Evolutionary conservation across 2,888 invertebrate species (phyloP), one percentile per base, ranked within the genome.

Genomic region (Tenthredo distinguenda): DNA sequence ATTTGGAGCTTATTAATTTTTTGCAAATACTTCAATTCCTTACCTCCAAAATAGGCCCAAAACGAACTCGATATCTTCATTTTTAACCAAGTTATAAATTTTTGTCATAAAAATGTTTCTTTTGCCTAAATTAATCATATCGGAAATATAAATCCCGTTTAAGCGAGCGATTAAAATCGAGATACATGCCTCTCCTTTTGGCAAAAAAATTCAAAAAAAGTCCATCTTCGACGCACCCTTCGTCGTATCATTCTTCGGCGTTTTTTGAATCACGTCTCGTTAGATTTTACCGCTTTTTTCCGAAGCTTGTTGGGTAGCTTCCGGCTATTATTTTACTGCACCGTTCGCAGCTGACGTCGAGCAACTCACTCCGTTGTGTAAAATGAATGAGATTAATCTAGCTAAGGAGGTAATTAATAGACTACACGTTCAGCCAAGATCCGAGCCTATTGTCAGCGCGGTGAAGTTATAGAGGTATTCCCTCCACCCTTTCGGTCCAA

Each of bases 331-430:
- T 71, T 37, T 71, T 62, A n/a, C 62, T 12, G 9, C 71, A 18
- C 34, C n/a, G 37, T 37, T 37, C 9, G n/a, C 21, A 71, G 5
- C 37, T 37, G 71, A 71, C 71, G 5, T 71, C 9, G 34, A 71
- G 37, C 34, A 71, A n/a, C 71, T 37, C 6, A 4, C 26, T 34
- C 71, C n/a, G 34, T 37, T 26, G 12, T 43, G 6, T 26, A 40
- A 12, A 43, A 74, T 74, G 72, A 74, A 74, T 74, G 43, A 74
- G 40, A 74, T 43, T 40, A 43, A 74, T 74, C 72, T 43, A 43
- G 72, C 72, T 74, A 43, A 74, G 72, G 21, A 74, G n/a, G 40
- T 43, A 26, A 40, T 74, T 74, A 43, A 43, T 43, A 74, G 21
- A 43, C 72, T 71, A 74, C 40, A 74, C 43, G 18, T 15, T 72